Base-by-base conservation (phyloP, 37 sponge, comb jelly and placozoan genomes). In the Amphimedon queenslandica region DNA sequence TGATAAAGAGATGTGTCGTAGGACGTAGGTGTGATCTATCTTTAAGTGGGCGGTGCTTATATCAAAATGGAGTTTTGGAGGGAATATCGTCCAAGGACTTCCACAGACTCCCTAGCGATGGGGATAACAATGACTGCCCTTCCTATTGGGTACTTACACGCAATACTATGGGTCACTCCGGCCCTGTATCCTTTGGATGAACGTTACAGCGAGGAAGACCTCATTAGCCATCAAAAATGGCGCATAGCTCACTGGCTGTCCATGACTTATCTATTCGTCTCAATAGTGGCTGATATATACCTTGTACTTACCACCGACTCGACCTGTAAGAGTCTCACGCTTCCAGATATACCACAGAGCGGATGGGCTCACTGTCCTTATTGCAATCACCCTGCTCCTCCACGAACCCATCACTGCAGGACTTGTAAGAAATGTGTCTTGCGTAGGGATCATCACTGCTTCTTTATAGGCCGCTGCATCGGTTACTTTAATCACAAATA, bases 381-480 rank as follows among this genome's bases (percentile, higher is more conserved):
- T 40, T 94, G 94, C 53, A 76, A 83, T 41, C 57, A 43, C 37
- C 69, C 87, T 51, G 66, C 84, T 0, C 94, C 94, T 0, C 80
- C 88, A 0, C 68, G 94, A 31, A 60, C 92, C 60, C 73, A 71
- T 40, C 94, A 94, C 70, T 94, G 94, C 43, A 68, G 53, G 55
- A 64, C 78, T 0, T 94, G 94, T 66, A 47, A 66, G 38, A 71
- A 40, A 37, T 94, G 94, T 58, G 77, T 90, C 1, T 63, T 94
- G 42, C 76, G 81, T 4, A 58, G 94, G 6, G 94, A 94, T 73
- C 94, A 94, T 42, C 94, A 94, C 67, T 94, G 94, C 65, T 85
- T 63, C 64, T 94, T 90, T 55, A 73, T 74, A 0, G 91, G 91
- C 1, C 77, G 58, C 40, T 94, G 94, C 58, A 39, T 94, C 1